These are phyloP conservation scores for Vanessa cardui DNA, from an alignment of 2,888 invertebrate genomes.

Conservation along the genomic window DNA sequence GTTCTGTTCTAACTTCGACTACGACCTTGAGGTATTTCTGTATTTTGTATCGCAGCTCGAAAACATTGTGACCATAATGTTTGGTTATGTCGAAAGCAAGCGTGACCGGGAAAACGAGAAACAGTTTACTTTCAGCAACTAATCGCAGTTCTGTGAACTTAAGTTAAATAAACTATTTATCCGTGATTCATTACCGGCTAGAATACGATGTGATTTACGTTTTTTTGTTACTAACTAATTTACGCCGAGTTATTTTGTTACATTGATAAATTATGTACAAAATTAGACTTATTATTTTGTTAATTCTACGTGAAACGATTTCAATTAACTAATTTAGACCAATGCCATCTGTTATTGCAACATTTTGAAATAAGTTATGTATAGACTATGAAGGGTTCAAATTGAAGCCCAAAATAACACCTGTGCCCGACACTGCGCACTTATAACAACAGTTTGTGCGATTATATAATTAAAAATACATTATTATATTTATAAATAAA, in stretches of 20 bases:
- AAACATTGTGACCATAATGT: constrained; percentile 30
- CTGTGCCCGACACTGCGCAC: constrained; percentile 1
- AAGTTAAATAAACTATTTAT: constrained; percentile 58
- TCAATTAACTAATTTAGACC: neutral
- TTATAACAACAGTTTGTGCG: neutral
- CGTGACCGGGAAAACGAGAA: constrained; percentile 53
- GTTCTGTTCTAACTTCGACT: neutral
- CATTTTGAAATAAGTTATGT: neutral
- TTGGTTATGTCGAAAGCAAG: constrained; percentile 40
- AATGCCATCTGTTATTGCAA: neutral
- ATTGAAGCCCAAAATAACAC: neutral
- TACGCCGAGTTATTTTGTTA: constrained; percentile 20
- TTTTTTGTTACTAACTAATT: constrained; percentile 29
- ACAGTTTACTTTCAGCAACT: constrained; percentile 64
- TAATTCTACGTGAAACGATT: neutral
- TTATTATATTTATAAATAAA: neutral
- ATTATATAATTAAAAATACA: neutral
- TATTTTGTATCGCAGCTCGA: neutral
- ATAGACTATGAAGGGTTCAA: neutral
- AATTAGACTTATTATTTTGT: constrained; percentile 14
- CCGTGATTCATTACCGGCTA: constrained; percentile 47
- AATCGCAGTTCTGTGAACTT: constrained; percentile 59
- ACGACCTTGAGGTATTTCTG: no score
- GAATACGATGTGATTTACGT: constrained; percentile 34
- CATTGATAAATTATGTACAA: constrained; percentile 7